Conservation (phyloP, 2,113 vertebrate genomes). For the Melanostigma gelatinosum region DNA sequence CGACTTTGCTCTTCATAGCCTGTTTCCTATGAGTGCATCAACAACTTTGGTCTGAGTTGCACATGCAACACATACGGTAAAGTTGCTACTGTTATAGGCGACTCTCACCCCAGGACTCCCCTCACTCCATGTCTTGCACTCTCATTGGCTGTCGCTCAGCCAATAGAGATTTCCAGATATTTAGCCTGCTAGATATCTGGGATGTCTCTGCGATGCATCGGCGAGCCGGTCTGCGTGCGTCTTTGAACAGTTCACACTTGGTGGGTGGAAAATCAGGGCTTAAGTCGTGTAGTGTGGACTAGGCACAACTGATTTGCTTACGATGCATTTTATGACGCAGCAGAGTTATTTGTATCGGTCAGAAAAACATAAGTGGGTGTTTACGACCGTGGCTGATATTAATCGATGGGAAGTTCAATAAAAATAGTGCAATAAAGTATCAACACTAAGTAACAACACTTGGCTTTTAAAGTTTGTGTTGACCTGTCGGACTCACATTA, state of each 20-base stretch:
- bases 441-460: not conserved
- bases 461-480: not conserved
- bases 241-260: no score
- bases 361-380: constrained; percentile 7
- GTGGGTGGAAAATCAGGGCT: no score
- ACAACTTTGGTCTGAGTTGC: no score
- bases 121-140: no score
- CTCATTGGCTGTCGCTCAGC: no score
- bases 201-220: no score
- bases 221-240: no score
- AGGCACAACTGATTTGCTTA: not conserved
- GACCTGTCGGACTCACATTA: not conserved
- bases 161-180: not conserved
- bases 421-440: not conserved
- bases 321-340: not conserved
- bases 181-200: no score
- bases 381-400: not conserved
- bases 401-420: not conserved
- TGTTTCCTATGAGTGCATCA: no score
- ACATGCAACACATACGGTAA: no score
- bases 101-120: no score
- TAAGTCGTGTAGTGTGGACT: not conserved
- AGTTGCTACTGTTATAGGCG: no score
- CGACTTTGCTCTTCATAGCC: not conserved
- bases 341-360: not conserved